A percentile compares a stretch with the other conserved stretches of the same genome.
Conservation (phyloP, 1,140 invertebrate genomes). For the Heliconius congener region DNA sequence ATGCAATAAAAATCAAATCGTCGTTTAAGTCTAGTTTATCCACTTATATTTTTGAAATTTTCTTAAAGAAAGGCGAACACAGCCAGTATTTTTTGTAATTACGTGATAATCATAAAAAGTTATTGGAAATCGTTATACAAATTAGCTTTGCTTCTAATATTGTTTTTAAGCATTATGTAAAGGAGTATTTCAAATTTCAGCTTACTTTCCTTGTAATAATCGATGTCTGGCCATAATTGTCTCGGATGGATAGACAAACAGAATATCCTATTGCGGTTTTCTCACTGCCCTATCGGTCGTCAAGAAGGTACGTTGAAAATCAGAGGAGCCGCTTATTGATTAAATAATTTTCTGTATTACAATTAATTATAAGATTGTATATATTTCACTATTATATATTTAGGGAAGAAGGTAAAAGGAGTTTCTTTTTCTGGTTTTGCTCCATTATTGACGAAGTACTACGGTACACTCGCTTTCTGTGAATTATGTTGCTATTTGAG, state of each 20-base stretch:
- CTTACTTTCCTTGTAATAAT: conserved; percentile 46
- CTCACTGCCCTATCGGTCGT: conserved; percentile 37
- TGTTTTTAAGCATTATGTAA: conserved; percentile 40
- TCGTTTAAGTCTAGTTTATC: not conserved
- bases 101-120: conserved; percentile 30
- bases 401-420: too few species aligned
- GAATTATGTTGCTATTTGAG: too few species aligned
- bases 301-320: not conserved
- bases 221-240: conserved; percentile 58
- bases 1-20: not conserved
- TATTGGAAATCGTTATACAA: conserved; percentile 31
- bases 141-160: conserved; percentile 28
- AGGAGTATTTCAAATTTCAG: conserved; percentile 26
- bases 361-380: too few species aligned
- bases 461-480: too few species aligned
- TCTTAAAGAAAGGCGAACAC: conserved; percentile 10
- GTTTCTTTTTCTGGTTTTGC: too few species aligned
- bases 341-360: too few species aligned
- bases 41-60: conserved; percentile 10
- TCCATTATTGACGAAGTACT: too few species aligned
- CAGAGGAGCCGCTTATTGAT: not conserved
- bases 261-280: conserved; percentile 65
- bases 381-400: too few species aligned
- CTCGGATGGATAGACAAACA: conserved; percentile 63
- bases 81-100: conserved; percentile 21